Evolutionary conservation across 2,113 vertebrate genomes (phyloP), one percentile per base, ranked within the genome.

Genomic region (Megaleporinus macrocephalus): DNA sequence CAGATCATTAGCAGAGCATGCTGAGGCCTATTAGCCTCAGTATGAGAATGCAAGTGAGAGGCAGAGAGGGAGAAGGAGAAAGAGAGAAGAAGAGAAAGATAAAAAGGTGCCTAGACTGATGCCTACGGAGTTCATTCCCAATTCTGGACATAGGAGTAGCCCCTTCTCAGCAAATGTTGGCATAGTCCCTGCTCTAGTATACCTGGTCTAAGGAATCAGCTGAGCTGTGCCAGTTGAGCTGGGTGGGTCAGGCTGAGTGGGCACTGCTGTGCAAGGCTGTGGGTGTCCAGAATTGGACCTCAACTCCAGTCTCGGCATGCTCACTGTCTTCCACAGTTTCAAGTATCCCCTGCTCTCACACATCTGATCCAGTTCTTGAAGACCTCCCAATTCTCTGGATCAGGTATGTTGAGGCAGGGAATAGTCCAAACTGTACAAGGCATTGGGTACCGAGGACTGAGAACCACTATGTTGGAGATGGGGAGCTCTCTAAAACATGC

Each of bases 11-110:
- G 72, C 65, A 27, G 73, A 74, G 79, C 84, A 89, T 81, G 86
- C 80, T 57, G 59, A 69, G 85, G 83, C 72, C 84, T 82, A 86
- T 70, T 84, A 84, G 89, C 88, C 88, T 86, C 80, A 83, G 71
- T 80, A 24, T 14, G 44, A 30, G 36, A 80, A 10, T 9, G 9
- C 1, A 10, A 44, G 41, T 44, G 41, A 44, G 41, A 44, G 47
- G 62, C 11, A 53, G 62, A 75, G 26, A 84, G 68, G 75, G 76
- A 65, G 30, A 61, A 62, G 78, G 15, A 41, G 75, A 47, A 73
- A 29, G 30, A 55, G 55, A 65, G 16, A 55, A 62, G 66, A 61
- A 73, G 53, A 22, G 16, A 20, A 14, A 0, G 53, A 20, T 20
- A 22, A 7, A 4, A 22, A 22, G 53, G 53, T 30, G 74, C n/a